Evolutionary conservation across 2,888 invertebrate species (phyloP).

Genomic region (Xanthia icteritia): DNA sequence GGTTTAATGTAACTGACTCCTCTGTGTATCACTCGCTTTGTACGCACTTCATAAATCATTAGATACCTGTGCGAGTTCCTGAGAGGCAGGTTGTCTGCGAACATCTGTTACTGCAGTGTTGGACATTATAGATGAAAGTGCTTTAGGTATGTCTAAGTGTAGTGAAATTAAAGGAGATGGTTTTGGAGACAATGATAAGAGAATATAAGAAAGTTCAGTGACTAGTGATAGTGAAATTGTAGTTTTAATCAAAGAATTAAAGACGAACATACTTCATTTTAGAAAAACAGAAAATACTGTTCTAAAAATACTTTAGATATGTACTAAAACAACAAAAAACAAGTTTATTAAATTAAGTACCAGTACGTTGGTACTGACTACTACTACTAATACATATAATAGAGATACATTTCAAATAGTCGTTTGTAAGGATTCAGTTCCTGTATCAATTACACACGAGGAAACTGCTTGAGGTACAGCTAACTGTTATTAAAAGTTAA

Average conservation of each 20-base stretch:
- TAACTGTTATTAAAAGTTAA: slow-evolving; percentile 57
- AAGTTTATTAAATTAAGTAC: slow-evolving; percentile 54
- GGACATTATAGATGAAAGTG: slow-evolving; percentile 4
- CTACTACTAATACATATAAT: slow-evolving; percentile 36
- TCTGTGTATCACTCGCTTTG: slow-evolving; percentile 82
- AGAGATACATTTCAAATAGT: slow-evolving; percentile 47
- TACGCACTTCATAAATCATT: slow-evolving; percentile 87
- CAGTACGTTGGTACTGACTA: no score
- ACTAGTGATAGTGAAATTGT: background rate
- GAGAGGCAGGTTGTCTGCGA: slow-evolving; percentile 57
- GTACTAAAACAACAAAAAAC: slow-evolving; percentile 13
- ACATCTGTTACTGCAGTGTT: slow-evolving; percentile 21
- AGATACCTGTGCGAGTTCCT: slow-evolving; percentile 63
- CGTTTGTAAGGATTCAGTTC: slow-evolving; percentile 42
- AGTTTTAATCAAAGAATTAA: background rate
- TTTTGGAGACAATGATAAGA: no score
- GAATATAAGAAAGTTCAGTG: background rate
- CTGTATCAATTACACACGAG: slow-evolving; percentile 62
- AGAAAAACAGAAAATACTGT: background rate
- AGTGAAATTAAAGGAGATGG: background rate
- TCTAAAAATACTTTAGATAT: background rate
- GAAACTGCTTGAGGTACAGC: slow-evolving; percentile 50
- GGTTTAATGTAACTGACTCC: slow-evolving; percentile 84
- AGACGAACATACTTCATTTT: background rate
- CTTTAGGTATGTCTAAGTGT: background rate